A percentile compares a stretch with the other conserved stretches of the same genome.
These are phyloP conservation scores for Abrostola triplasia DNA, from an alignment of 2,888 invertebrate genomes.

Conservation along the genomic window DNA sequence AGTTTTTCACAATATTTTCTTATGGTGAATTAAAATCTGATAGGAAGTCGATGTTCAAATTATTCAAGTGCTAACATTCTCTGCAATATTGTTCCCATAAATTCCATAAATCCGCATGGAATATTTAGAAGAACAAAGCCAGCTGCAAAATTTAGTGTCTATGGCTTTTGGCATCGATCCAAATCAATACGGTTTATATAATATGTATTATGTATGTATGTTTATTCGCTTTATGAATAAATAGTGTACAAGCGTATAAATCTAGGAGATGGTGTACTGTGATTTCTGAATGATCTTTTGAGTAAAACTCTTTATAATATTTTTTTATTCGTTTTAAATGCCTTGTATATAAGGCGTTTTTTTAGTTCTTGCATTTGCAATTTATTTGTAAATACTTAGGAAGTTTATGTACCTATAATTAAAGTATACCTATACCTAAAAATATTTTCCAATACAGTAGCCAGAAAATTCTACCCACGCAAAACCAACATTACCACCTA, in stretches of 20 bases:
- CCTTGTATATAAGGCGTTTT: no score
- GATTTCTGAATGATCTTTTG: background rate
- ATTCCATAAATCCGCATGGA: constrained; percentile 40
- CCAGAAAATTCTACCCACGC: constrained; percentile 2
- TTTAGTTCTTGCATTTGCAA: background rate
- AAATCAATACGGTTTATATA: constrained; percentile 49
- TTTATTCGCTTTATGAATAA: constrained; percentile 42
- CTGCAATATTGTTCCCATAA: background rate
- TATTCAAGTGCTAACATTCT: background rate
- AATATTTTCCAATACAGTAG: background rate
- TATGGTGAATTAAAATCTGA: background rate
- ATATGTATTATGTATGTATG: constrained; percentile 25
- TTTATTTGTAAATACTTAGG: background rate
- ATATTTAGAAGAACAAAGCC: constrained; percentile 56
- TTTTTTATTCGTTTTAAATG: no score
- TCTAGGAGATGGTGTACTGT: background rate
- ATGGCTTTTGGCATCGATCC: constrained; percentile 49
- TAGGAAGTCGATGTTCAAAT: background rate
- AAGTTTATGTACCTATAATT: background rate
- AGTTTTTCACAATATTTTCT: no score
- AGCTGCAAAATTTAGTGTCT: constrained; percentile 40
- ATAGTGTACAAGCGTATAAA: constrained; percentile 8
- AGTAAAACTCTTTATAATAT: background rate
- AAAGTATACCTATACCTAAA: background rate
- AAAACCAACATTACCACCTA: constrained; percentile 1